A percentile compares a stretch with the other conserved stretches of the same genome.
Evolutionary conservation across 2,888 invertebrate genomes (phyloP).

Genomic region (Ditula angustiorana): DNA sequence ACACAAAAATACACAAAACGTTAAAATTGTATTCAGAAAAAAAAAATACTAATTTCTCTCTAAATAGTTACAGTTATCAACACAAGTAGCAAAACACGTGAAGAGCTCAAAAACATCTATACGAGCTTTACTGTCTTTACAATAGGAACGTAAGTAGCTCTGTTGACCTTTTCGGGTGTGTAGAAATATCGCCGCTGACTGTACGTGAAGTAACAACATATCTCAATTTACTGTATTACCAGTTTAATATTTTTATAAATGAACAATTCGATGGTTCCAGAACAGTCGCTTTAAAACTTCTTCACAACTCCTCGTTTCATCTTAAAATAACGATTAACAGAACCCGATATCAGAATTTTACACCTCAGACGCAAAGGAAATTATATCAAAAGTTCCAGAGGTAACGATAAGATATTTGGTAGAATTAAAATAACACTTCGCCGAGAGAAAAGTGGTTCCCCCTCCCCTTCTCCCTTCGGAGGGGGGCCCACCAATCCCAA

Average conservation of each 20-base stretch:
- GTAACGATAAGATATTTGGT: conserved; percentile 84
- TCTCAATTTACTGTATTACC: too few species aligned
- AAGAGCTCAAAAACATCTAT: too few species aligned
- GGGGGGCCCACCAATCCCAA: conserved; percentile 73
- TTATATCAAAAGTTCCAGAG: conserved; percentile 82
- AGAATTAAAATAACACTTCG: conserved; percentile 85
- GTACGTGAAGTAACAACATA: too few species aligned
- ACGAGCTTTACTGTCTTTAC: too few species aligned
- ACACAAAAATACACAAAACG: too few species aligned
- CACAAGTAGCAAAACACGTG: too few species aligned
- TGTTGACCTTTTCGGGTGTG: too few species aligned
- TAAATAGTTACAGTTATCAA: too few species aligned
- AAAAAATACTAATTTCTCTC: too few species aligned
- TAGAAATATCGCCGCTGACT: too few species aligned
- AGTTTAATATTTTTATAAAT: background rate
- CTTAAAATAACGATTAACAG: conserved; percentile 37
- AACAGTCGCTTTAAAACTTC: conserved; percentile 14
- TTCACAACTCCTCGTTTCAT: conserved; percentile 5
- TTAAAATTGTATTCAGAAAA: too few species aligned
- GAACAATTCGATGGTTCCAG: background rate
- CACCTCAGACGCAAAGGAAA: conserved; percentile 79
- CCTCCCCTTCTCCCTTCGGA: conserved; percentile 55
- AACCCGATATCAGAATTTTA: conserved; percentile 52
- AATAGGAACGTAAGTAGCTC: too few species aligned
- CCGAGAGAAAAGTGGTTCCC: conserved; percentile 79